These are phyloP conservation scores for Bilobella aurantiaca DNA, from an alignment of 1,140 invertebrate genomes.

Conservation along the genomic window DNA sequence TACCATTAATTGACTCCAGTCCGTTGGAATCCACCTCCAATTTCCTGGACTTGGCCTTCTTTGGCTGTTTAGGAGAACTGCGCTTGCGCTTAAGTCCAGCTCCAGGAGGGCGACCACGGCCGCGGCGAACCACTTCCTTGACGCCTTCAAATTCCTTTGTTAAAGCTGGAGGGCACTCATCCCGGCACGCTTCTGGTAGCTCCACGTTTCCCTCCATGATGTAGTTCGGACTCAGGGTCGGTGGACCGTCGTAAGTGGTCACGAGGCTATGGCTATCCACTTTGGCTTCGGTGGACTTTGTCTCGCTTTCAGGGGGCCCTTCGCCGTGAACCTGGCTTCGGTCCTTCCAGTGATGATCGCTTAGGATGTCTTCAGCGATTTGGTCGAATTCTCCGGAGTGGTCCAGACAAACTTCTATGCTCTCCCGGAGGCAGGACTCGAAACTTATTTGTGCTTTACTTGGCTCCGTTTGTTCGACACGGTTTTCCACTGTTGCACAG, in stretches of 20 bases:
- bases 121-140: neutral
- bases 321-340: neutral
- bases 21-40: too few relatives aligned
- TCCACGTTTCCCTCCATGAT: neutral
- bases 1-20: neutral
- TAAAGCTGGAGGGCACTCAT: neutral
- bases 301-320: neutral
- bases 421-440: neutral
- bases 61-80: neutral
- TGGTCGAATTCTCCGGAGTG: neutral
- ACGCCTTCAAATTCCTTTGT: neutral
- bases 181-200: too few relatives aligned
- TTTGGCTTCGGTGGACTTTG: neutral
- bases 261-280: too few relatives aligned
- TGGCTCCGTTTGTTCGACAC: too few relatives aligned
- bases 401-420: neutral
- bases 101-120: neutral
- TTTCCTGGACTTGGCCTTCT: too few relatives aligned
- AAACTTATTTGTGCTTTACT: too few relatives aligned
- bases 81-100: neutral
- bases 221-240: constrained; percentile 1
- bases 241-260: neutral
- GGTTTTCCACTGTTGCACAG: too few relatives aligned
- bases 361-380: neutral
- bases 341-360: neutral